A percentile compares a stretch with the other conserved stretches of the same genome.
Conservation (phyloP, 1,140 invertebrate genomes). For the Panulirus ornatus region DNA sequence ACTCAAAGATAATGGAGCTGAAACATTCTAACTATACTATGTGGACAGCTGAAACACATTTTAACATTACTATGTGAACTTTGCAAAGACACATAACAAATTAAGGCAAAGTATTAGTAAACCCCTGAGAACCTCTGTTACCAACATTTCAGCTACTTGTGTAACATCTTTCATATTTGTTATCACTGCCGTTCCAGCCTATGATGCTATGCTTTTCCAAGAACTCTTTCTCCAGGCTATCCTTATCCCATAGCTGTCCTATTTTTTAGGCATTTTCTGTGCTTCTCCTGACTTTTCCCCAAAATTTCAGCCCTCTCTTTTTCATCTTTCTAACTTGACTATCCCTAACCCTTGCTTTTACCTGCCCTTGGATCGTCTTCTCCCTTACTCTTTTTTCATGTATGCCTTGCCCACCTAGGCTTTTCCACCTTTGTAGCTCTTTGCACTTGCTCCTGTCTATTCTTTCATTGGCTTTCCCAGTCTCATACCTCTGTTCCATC, state of each 20-base stretch:
- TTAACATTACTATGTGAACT: no score
- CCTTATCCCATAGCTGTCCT: not conserved
- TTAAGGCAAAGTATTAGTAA: no score
- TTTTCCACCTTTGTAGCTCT: not conserved
- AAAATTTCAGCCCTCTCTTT: not conserved
- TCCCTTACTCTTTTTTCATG: not conserved
- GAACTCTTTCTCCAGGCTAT: not conserved
- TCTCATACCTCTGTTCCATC: not conserved
- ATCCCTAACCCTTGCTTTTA: not conserved
- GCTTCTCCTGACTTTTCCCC: not conserved
- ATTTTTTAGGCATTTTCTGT: not conserved
- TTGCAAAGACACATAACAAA: no score
- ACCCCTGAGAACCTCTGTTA: no score
- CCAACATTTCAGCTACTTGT: no score
- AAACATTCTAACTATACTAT: no score
- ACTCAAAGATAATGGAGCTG: no score
- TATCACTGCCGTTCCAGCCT: no score
- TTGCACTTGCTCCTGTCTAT: not conserved
- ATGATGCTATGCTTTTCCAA: not conserved
- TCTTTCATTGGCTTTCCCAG: not conserved
- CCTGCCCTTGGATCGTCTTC: not conserved
- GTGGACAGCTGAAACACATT: no score
- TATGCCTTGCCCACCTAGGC: not conserved
- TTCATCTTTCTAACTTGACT: not conserved
- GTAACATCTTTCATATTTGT: no score